Percentiles rank a stretch among this genome's conserved stretches.
Evolutionary conservation across 2,797 vertebrate species (phyloP).

Genomic region (Eospalax fontanierii): DNA sequence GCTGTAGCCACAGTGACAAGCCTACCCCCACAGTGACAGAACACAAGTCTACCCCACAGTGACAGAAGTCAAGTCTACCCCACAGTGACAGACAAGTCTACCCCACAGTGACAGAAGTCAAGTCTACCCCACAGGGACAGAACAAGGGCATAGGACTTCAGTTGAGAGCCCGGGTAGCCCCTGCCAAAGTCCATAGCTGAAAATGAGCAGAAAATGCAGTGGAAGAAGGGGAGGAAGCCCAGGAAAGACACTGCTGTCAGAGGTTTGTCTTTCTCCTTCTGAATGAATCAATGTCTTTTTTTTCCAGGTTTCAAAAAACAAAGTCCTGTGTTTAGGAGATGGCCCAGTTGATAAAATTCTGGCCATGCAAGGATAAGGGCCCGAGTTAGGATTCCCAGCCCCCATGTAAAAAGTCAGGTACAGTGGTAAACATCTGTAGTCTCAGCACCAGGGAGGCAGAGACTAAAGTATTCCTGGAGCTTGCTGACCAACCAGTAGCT

Average conservation of each 20-base stretch:
- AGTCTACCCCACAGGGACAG: conserved; percentile 52
- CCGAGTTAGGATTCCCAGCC: not conserved
- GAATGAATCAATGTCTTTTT: conserved; percentile 78
- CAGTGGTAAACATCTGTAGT: not conserved
- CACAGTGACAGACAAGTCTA: too few species aligned
- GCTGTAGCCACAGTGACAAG: conserved; percentile 94
- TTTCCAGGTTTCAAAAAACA: not conserved
- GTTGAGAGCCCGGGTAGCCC: conserved; percentile 82
- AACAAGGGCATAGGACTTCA: conserved; percentile 82
- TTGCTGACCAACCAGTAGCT: not conserved
- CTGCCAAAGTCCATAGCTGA: not conserved
- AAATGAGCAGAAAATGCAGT: not conserved
- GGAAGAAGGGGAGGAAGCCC: not conserved
- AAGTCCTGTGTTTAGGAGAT: not conserved
- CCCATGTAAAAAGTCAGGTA: not conserved
- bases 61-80: too few species aligned
- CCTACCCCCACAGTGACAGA: too few species aligned
- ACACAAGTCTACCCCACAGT: too few species aligned
- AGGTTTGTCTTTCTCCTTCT: conserved; percentile 52
- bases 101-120: conserved; percentile 48
- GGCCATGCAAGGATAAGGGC: not conserved
- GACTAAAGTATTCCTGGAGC: not conserved
- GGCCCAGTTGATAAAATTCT: not conserved
- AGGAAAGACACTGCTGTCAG: not conserved
- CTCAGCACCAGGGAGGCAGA: not conserved